Base-by-base conservation (phyloP, 2,797 vertebrate genomes). In the Melanotaenia nigrans region DNA sequence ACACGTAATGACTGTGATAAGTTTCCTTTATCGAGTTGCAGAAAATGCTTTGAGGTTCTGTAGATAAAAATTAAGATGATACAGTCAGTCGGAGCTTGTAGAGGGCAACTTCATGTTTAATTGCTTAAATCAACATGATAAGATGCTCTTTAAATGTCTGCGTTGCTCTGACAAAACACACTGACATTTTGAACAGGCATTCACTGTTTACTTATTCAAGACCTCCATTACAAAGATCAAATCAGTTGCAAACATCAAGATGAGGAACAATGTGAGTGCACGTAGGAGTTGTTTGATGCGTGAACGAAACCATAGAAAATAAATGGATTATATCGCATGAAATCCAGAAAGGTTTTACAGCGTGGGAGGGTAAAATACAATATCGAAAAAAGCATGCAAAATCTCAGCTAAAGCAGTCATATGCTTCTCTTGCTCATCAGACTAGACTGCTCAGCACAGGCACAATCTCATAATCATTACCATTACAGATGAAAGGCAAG, bases 401-500 rank as follows among this genome's bases (percentile, higher is more conserved):
- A 79, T 77, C 20, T 47, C 40, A 54, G 58, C 62, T 47, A 49
- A 73, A 75, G 49, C 68, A 69, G 69, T 89, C 42, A 65, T 75
- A 73, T 85, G 77, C 72, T 22, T 57, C 77, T 83, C 76, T 77
- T 87, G 72, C 87, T 92, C 90, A 92, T 92, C 87, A 90, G 92
- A 91, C 88, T 83, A 77, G 85, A 82, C 84, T 88, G 84, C 87
- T 90, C 89, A 89, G 90, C 89, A 88, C 83, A 91, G 89, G 85
- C 89, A 80, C 90, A 93, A 95, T 96, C 94, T 94, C 90, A 93
- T 93, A 89, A 94, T 95, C 94, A 94, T 95, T 92, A 94, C 91
- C 93, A 94, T 94, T 93, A 92, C 88, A 95, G 94, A 95, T 95
- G 94, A 96, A 96, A 96, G 95, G 89, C 84, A 73, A 90, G 81